A percentile compares a stretch with the other conserved stretches of the same genome.
phyloP scores from a whole-genome alignment of 2,113 vertebrate species.

The Monarcha castaneiventris region DNA sequence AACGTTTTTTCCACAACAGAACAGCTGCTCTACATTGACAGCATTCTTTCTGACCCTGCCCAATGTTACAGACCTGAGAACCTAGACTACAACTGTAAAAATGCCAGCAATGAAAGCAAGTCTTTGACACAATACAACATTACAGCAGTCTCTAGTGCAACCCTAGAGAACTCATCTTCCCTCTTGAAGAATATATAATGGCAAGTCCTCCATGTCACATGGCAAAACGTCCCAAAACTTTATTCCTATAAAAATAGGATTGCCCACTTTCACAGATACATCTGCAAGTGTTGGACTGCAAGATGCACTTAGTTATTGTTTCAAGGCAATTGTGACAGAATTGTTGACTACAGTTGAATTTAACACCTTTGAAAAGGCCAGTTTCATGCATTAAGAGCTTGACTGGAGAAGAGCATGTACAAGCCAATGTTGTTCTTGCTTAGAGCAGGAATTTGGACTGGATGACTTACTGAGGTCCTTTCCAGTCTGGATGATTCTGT shows the following conservation, averaged over 20 bases:
- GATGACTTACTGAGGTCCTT: not conserved
- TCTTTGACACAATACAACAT: not conserved
- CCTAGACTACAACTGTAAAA: not conserved
- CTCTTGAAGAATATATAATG: not conserved
- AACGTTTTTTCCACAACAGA: not conserved
- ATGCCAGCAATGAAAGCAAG: not conserved
- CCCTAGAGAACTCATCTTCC: not conserved
- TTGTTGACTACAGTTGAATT: not conserved
- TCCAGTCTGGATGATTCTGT: not conserved
- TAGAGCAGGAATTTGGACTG: not conserved
- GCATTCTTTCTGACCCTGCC: not conserved
- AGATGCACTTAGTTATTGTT: not conserved
- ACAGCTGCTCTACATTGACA: not conserved
- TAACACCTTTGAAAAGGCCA: not conserved
- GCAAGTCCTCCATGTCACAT: accelerated
- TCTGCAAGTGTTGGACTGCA: not conserved
- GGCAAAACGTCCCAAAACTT: not conserved
- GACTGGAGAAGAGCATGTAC: not conserved
- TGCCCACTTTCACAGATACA: not conserved
- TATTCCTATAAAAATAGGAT: not conserved
- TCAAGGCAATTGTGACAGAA: not conserved
- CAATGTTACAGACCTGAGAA: not conserved
- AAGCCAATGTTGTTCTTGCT: not conserved
- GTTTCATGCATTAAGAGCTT: not conserved
- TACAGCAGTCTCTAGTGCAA: not conserved